Percentiles rank a stretch among this genome's conserved stretches.
Conservation (phyloP, 2,888 invertebrate genomes). For the Drosophila neotestacea region DNA sequence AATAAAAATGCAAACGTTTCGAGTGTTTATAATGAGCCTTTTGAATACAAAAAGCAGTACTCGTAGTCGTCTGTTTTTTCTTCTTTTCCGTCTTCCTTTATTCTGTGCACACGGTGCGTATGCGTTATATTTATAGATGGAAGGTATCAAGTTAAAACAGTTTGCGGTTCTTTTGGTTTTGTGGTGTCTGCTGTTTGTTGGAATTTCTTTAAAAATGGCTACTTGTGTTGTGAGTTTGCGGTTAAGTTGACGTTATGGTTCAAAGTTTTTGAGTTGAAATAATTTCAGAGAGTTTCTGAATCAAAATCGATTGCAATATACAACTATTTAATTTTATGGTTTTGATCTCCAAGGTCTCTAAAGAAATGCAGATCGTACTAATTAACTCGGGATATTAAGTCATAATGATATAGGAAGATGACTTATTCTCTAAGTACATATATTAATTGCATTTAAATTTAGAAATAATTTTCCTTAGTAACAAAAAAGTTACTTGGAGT, state of each 20-base stretch:
- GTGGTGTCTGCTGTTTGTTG: not conserved
- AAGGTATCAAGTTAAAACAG: not conserved
- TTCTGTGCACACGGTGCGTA: conserved; percentile 38
- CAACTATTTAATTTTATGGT: no score
- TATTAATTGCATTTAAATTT: no score
- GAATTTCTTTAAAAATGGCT: not conserved
- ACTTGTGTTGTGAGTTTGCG: not conserved
- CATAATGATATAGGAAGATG: no score
- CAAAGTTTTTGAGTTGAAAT: no score
- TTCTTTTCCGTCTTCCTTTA: not conserved
- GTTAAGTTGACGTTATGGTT: not conserved
- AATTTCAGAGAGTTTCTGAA: no score
- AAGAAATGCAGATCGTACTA: no score
- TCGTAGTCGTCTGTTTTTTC: not conserved
- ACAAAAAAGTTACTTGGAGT: no score
- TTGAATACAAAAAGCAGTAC: conserved; percentile 17
- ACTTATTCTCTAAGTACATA: no score
- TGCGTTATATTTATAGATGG: conserved; percentile 32
- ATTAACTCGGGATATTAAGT: no score
- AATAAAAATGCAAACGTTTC: conserved; percentile 57
- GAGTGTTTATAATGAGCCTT: conserved; percentile 51
- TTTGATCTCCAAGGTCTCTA: no score
- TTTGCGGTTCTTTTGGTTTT: conserved; percentile 9
- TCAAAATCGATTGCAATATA: no score
- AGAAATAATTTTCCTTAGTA: no score